These are phyloP conservation scores for Fabriciana adippe DNA, from an alignment of 2,888 invertebrate species.

Conservation along the genomic window DNA sequence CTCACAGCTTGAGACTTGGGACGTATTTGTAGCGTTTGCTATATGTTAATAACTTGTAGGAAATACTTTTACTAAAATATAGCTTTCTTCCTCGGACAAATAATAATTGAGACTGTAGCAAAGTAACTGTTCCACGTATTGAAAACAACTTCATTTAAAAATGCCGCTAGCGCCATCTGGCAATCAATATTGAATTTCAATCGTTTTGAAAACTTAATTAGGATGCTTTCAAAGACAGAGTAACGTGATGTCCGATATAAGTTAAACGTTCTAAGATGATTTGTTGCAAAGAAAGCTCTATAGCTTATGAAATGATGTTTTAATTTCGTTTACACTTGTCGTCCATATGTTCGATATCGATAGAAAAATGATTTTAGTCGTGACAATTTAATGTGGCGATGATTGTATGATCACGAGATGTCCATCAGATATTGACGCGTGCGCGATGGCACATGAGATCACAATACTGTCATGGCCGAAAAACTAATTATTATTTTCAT, in stretches of 20 bases:
- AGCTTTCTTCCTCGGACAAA: too few species aligned
- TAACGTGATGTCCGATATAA: slow-evolving; percentile 53
- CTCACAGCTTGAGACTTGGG: slow-evolving; percentile 4
- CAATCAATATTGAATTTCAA: slow-evolving; percentile 78
- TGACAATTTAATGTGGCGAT: slow-evolving; percentile 70
- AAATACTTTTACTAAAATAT: slow-evolving; percentile 42
- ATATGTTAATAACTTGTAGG: neutral
- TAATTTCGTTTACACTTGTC: slow-evolving; percentile 35
- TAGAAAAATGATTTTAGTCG: slow-evolving; percentile 44
- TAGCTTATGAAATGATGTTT: slow-evolving; percentile 46
- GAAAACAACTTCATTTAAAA: slow-evolving; percentile 62
- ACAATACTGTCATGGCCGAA: slow-evolving; percentile 58
- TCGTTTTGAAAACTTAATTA: slow-evolving; percentile 78
- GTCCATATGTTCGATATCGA: slow-evolving; percentile 14
- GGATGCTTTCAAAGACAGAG: slow-evolving; percentile 75
- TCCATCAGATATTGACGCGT: slow-evolving; percentile 78
- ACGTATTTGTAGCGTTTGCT: slow-evolving; percentile 10
- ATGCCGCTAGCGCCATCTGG: slow-evolving; percentile 78
- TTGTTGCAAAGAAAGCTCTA: slow-evolving; percentile 42
- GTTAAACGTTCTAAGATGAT: slow-evolving; percentile 33
- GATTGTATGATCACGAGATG: slow-evolving; percentile 64
- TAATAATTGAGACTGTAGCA: slow-evolving; percentile 25
- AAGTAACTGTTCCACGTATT: slow-evolving; percentile 38
- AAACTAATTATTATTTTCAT: slow-evolving; percentile 72
- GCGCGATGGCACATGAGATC: slow-evolving; percentile 63